Base-by-base conservation (phyloP, 1,140 invertebrate species). In the Octopus sinensis region DNA sequence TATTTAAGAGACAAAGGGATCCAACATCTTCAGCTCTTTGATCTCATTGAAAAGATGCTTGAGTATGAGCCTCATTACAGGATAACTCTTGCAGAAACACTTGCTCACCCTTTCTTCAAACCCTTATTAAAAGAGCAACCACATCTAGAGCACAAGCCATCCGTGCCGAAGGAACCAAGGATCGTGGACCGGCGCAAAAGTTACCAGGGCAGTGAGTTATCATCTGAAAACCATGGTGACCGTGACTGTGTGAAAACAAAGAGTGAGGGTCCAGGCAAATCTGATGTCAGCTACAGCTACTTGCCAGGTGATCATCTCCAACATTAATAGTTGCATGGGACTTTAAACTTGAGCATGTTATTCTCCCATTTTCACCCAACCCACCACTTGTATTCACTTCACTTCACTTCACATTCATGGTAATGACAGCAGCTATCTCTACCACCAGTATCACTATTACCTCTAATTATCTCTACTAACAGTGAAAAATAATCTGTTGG, bases 31-130 rank as follows among this genome's bases (percentile, higher is more conserved):
- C 94, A 97, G 86, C 91, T 99, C 84, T 99, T 99, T 91, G 96
- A 99, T 88, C 92, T 99, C 83, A 95, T 99, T 84, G 93, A 94
- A 84, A 94, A 94, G 91, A 99, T 99, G 98, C 91, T 99, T 87
- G 96, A 99, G 82, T 99, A 99, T 91, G 97, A 99, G 87, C 97
- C 98, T 51, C 93, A 93, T 13, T 94, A 96, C 87, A 93, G 98
- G 76, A 96, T 99, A 84, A 95, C 95, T 79, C 92, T 99, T 82
- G 93, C 93, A 56, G 97, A 99, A 84, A 96, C 97, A 6, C 91
- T 99, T 82, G 91, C 93, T 53, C 98, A 99, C 92, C 95, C 96
- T 43, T 99, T 98, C 92, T 99, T 99, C 82, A 84, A 82, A 76
- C 79, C 84, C 30, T 73, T 84, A 13, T 83, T 81, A 80, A 84